Percentiles rank a stretch among this genome's conserved stretches.
Conservation (phyloP, 2,797 vertebrate genomes). For the Paedocypris micromegethes region DNA sequence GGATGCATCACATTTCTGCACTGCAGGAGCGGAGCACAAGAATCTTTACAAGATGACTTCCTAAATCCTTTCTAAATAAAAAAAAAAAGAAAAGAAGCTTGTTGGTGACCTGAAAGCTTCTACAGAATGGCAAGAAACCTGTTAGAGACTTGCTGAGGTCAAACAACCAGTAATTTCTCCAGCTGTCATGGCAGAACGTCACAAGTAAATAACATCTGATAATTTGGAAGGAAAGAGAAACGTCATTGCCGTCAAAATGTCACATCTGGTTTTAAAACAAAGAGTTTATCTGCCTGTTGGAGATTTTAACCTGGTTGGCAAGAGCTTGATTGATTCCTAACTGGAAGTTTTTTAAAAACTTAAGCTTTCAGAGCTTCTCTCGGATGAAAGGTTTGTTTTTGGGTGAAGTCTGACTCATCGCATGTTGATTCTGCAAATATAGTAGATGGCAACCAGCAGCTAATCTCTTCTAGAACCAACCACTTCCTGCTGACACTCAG, state of each 20-base stretch:
- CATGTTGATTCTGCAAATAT: slow-evolving; percentile 19
- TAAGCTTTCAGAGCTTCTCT: slow-evolving; percentile 7
- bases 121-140: slow-evolving; percentile 3
- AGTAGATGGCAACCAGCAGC: background rate
- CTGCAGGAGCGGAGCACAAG: background rate
- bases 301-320: too few relatives aligned
- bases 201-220: background rate
- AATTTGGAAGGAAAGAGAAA: too few relatives aligned
- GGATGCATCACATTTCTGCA: too few relatives aligned
- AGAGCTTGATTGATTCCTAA: slow-evolving; percentile 1
- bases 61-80: background rate
- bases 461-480: slow-evolving; percentile 2
- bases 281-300: too few relatives aligned
- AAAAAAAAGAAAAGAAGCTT: background rate
- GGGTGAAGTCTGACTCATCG: slow-evolving; percentile 2
- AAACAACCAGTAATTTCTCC: slow-evolving; percentile 4
- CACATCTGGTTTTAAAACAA: too few relatives aligned
- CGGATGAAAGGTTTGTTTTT: slow-evolving; percentile 2
- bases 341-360: slow-evolving; percentile 5
- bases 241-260: too few relatives aligned
- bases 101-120: background rate
- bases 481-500: background rate
- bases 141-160: slow-evolving; percentile 2
- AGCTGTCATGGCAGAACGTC: slow-evolving; percentile 13
- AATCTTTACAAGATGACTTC: background rate